Conservation (phyloP, 1,140 invertebrate genomes). For the Tetragnatha versicolor region DNA sequence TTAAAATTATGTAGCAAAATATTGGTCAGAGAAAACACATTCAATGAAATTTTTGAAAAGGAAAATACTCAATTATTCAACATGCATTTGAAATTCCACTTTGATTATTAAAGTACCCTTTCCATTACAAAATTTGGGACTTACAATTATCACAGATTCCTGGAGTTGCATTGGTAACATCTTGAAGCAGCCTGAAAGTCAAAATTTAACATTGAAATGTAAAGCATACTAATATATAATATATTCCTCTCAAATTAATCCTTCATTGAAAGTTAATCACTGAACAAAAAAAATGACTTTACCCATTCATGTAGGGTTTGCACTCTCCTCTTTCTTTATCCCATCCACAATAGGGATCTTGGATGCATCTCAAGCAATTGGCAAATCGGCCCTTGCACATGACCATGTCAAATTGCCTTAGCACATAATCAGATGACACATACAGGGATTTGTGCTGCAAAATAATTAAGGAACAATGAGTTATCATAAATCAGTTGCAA, state of each 20-base stretch:
- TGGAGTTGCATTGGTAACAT: slow-evolving; percentile 85
- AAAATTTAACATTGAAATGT: slow-evolving; percentile 6
- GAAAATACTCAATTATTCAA: no score
- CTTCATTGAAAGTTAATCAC: not conserved
- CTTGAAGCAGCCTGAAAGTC: slow-evolving; percentile 73
- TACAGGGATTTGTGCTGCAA: slow-evolving; percentile 81
- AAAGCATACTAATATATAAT: slow-evolving; percentile 13
- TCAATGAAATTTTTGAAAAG: not conserved
- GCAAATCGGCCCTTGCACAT: slow-evolving; percentile 86
- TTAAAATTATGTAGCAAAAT: no score
- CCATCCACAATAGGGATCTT: slow-evolving; percentile 91
- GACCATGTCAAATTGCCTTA: slow-evolving; percentile 83
- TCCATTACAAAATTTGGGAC: no score
- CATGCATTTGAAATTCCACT: no score
- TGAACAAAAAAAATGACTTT: slow-evolving; percentile 57
- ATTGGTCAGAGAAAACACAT: no score
- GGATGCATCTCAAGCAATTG: slow-evolving; percentile 84
- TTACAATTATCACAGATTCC: slow-evolving; percentile 86
- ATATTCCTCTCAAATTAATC: not conserved
- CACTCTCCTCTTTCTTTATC: slow-evolving; percentile 82
- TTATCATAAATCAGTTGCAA: no score
- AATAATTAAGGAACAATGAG: no score
- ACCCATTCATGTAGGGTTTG: slow-evolving; percentile 81
- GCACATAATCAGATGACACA: slow-evolving; percentile 81
- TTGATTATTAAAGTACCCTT: no score